A percentile compares a stretch with the other conserved stretches of the same genome.
These are phyloP conservation scores for Rhingia rostrata DNA, from an alignment of 2,888 invertebrate genomes.

Conservation along the genomic window DNA sequence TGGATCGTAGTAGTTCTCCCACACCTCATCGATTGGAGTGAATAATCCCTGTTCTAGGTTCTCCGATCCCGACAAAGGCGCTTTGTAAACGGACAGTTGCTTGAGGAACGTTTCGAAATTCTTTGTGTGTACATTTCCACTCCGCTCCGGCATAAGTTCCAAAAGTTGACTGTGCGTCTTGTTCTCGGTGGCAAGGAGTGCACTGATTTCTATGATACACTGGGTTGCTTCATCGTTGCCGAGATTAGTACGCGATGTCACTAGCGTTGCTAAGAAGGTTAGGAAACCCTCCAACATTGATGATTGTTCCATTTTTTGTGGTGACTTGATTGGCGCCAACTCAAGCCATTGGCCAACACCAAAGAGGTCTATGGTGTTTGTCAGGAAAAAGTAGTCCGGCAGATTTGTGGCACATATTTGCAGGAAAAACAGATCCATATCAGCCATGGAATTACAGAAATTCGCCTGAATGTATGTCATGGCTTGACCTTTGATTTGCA, in stretches of 20 bases:
- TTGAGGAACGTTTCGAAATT: slow-evolving; percentile 94
- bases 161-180: slow-evolving; percentile 97
- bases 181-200: slow-evolving; percentile 95
- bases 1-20: slow-evolving; percentile 97
- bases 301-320: slow-evolving; percentile 92
- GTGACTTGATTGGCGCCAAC: slow-evolving; percentile 87
- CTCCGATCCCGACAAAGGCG: slow-evolving; percentile 88
- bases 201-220: slow-evolving; percentile 95
- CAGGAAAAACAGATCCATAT: slow-evolving; percentile 96
- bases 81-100: slow-evolving; percentile 92
- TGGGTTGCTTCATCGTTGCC: slow-evolving; percentile 87
- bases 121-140: slow-evolving; percentile 94
- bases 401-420: slow-evolving; percentile 96
- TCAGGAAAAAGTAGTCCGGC: slow-evolving; percentile 92
- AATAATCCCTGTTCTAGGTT: slow-evolving; percentile 96
- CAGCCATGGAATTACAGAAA: slow-evolving; percentile 99
- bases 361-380: slow-evolving; percentile 95
- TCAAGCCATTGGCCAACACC: slow-evolving; percentile 94
- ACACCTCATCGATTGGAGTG: slow-evolving; percentile 92
- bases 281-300: slow-evolving; percentile 97
- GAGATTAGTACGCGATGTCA: slow-evolving; percentile 93
- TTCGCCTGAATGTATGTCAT: slow-evolving; percentile 99
- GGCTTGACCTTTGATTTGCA: slow-evolving; percentile 99
- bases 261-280: slow-evolving; percentile 94
- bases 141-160: slow-evolving; percentile 97